Conservation (phyloP, 2,113 vertebrate species). For the Xenus cinereus region DNA sequence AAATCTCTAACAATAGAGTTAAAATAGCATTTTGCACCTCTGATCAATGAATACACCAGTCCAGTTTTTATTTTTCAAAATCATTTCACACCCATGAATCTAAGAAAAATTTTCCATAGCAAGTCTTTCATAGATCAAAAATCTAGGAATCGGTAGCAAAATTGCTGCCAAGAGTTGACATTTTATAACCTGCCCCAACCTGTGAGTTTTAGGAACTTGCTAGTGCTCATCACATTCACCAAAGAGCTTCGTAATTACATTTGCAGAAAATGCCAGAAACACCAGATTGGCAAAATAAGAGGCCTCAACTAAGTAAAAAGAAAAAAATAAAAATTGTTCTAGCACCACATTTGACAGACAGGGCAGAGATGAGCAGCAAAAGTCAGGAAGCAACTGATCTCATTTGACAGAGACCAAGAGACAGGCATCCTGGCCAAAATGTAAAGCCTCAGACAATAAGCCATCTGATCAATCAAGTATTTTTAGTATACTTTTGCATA, state of each 20-base stretch:
- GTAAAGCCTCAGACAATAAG: background rate
- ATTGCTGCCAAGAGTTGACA: background rate
- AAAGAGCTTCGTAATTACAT: background rate
- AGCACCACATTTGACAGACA: background rate
- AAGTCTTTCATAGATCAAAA: background rate
- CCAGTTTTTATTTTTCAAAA: background rate
- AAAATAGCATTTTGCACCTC: background rate
- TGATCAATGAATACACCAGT: background rate
- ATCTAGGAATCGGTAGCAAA: background rate
- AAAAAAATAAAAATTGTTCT: background rate
- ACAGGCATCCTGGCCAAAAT: background rate
- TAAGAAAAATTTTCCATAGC: background rate
- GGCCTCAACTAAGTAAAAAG: background rate
- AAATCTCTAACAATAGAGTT: background rate
- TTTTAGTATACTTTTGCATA: background rate
- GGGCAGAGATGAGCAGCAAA: background rate
- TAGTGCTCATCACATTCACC: background rate
- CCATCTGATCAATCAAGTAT: background rate
- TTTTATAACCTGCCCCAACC: background rate
- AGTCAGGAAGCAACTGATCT: background rate
- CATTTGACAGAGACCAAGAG: background rate
- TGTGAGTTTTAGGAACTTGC: background rate
- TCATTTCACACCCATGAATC: background rate
- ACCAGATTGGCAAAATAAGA: background rate
- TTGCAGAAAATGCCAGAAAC: background rate